These are phyloP conservation scores for Myotis davidii DNA, from an alignment of 2,113 vertebrate genomes.

Conservation along the genomic window DNA sequence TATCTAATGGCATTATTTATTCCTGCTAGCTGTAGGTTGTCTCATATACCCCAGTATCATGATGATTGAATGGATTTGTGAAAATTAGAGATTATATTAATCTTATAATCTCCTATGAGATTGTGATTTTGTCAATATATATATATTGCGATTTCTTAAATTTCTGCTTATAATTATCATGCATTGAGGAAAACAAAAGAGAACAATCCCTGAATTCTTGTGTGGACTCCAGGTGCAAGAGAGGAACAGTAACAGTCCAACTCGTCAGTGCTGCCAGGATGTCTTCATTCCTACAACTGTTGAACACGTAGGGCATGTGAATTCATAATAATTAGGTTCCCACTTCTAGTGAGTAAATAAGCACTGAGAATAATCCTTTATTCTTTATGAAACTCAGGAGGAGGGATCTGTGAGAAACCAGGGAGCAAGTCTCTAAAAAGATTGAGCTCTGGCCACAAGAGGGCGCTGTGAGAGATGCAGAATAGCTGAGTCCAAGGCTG, in stretches of 20 bases:
- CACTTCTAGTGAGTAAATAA: not conserved
- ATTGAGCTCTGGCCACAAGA: slow-evolving; percentile 31
- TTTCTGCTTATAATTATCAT: not conserved
- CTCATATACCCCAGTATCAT: not conserved
- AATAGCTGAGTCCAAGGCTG: not conserved
- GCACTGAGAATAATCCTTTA: not conserved
- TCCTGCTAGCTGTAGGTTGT: not conserved
- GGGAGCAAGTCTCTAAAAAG: not conserved
- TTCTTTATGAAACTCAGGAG: not conserved
- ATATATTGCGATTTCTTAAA: not conserved
- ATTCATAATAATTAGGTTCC: not conserved
- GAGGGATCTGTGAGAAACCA: not conserved
- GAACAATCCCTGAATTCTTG: slow-evolving; percentile 2
- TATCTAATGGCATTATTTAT: not conserved
- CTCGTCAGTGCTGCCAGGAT: not conserved
- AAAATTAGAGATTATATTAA: slow-evolving; percentile 15
- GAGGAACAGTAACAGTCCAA: not conserved
- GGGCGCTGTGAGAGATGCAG: not conserved
- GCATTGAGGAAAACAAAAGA: not conserved
- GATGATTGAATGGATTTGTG: not conserved
- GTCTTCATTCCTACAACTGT: not conserved
- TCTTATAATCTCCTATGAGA: not conserved
- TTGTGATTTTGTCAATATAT: not conserved
- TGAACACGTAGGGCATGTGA: not conserved
- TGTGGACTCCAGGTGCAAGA: not conserved